Base-by-base conservation (phyloP, 2,888 invertebrate species). In the Apodemia hepburni region DNA sequence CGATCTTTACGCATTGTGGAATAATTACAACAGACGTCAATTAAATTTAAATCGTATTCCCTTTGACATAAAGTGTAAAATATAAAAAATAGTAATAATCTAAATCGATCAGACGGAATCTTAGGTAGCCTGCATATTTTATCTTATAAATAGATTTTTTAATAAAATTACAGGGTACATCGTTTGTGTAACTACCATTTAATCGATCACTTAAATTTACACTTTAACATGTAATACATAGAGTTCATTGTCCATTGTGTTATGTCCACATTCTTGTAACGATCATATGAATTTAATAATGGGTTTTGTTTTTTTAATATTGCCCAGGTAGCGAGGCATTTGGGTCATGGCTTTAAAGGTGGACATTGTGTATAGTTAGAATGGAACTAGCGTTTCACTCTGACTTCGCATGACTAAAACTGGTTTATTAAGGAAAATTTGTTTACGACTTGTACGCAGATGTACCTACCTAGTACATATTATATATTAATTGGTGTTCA, bases 131-230 rank as follows among this genome's bases (percentile, higher is more conserved):
- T 82, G 80, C 79, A 81, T 85, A 87, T 90, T 88, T 90, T 88
- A 84, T 86, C 87, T 89, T 86, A 88, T 91, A 91, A 90, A 91
- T 90, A 90, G 88, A 89, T 89, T 91, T 90, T 91, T 89, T 89
- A 88, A 85, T 82, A 87, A 91, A 91, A 91, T 91, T 90, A 91
- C 84, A 88, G 91, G 91, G 87, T 90, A 87, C 87, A 82, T 78
- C 82, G 84, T 87, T 88, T 88, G 87, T 89, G 77, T 82, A 87
- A 86, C 79, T 70, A 71, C 68, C 77, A 62, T 66, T 73, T 73
- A 72, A 70, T 69, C 64, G 68, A 70, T 70, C 73, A 74, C 71
- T 74, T 77, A 68, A 84, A 80, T 76, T 76, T 84, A 75, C 71
- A 73, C 85, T 85, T 81, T 85, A 84, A 82, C 75, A 71, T 76